These are phyloP conservation scores for Malacosoma neustria DNA, from an alignment of 2,888 invertebrate species.

Conservation along the genomic window DNA sequence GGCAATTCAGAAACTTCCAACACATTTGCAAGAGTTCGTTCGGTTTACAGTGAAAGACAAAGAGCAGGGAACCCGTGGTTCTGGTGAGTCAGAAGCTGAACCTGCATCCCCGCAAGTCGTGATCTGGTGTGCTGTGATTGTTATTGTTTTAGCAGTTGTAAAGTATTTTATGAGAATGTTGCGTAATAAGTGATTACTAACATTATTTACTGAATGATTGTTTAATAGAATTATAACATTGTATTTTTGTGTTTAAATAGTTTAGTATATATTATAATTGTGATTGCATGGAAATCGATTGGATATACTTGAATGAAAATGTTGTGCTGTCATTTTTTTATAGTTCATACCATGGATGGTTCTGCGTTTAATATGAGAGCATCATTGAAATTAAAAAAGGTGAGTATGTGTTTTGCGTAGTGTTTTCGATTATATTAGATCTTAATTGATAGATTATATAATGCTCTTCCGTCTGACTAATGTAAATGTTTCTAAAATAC, in stretches of 20 bases:
- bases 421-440: conserved; percentile 13
- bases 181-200: conserved; percentile 42
- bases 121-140: conserved; percentile 64
- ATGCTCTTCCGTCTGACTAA: conserved; percentile 19
- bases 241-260: conserved; percentile 19
- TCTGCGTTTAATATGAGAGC: conserved; percentile 1
- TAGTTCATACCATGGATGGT: neutral
- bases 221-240: conserved; percentile 5
- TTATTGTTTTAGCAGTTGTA: conserved; percentile 58
- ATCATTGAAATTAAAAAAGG: conserved; percentile 20
- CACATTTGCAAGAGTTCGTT: conserved; percentile 87
- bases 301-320: neutral
- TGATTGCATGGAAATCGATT: conserved; percentile 44
- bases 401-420: conserved; percentile 20
- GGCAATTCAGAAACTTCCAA: conserved; percentile 79
- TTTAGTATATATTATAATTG: conserved; percentile 10
- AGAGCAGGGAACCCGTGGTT: conserved; percentile 67
- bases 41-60: conserved; percentile 73
- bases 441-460: conserved; percentile 7
- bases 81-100: conserved; percentile 59
- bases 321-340: neutral
- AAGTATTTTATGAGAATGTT: conserved; percentile 53
- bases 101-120: conserved; percentile 65
- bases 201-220: conserved; percentile 8
- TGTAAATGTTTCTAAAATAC: conserved; percentile 24